These are phyloP conservation scores for Ispidina picta DNA, from an alignment of 2,797 vertebrate genomes.

Conservation along the genomic window DNA sequence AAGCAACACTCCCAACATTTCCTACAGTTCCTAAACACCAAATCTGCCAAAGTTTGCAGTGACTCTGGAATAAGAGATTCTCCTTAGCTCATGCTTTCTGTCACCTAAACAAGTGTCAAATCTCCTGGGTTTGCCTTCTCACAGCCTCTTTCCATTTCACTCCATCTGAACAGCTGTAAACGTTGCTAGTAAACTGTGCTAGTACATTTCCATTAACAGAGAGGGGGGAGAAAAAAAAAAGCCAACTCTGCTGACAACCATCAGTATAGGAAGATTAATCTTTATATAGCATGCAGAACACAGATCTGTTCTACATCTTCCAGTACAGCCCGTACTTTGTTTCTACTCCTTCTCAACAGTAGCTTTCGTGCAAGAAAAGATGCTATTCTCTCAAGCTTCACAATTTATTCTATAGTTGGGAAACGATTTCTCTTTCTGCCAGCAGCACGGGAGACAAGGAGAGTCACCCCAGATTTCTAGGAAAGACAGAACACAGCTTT, in stretches of 20 bases:
- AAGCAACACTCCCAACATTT: background rate
- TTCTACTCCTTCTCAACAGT: constrained; percentile 40
- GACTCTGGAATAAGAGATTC: background rate
- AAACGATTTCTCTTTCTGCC: constrained; percentile 8
- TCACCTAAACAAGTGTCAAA: constrained; percentile 4
- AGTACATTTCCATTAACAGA: constrained; percentile 68
- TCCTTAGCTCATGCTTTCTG: background rate
- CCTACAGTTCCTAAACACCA: background rate
- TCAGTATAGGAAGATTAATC: constrained; percentile 53
- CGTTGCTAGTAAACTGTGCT: constrained; percentile 22
- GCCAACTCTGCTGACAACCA: constrained; percentile 40
- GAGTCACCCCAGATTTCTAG: background rate
- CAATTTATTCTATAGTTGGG: background rate
- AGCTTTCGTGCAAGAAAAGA: background rate
- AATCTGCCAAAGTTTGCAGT: background rate
- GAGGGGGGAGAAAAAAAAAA: background rate
- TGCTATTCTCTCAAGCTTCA: background rate
- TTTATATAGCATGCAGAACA: constrained; percentile 38
- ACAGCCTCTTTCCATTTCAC: constrained; percentile 42
- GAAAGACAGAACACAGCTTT: background rate
- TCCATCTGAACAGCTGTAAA: constrained; percentile 59
- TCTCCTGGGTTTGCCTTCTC: constrained; percentile 34
- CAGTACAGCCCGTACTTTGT: background rate
- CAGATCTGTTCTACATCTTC: constrained; percentile 35
- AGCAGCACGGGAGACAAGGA: background rate